Evolutionary conservation across 53 echinoderm and acorn worm genomes (phyloP).

Genomic region (Mesocentrotus franciscanus): DNA sequence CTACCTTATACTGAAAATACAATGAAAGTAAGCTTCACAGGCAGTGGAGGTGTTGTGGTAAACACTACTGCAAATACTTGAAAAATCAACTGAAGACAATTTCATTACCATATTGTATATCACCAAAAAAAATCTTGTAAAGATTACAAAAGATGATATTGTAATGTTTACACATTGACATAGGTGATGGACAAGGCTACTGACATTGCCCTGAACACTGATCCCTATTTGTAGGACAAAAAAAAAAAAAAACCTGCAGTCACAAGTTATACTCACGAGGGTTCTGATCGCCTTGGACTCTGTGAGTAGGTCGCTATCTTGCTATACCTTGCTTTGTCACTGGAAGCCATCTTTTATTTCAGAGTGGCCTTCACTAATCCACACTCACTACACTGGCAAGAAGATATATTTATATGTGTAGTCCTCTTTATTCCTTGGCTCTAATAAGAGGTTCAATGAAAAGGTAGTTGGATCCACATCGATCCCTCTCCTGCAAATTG

Average conservation of each 20-base stretch:
- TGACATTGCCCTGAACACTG: too few species aligned
- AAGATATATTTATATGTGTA: background rate
- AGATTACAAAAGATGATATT: too few species aligned
- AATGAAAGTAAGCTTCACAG: too few species aligned
- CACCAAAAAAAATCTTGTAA: too few species aligned
- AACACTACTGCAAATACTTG: too few species aligned
- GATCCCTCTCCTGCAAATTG: background rate
- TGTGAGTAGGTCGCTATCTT: slow-evolving; percentile 25
- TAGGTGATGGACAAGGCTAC: too few species aligned
- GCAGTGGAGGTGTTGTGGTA: too few species aligned
- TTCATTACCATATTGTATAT: too few species aligned
- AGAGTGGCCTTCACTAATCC: slow-evolving; percentile 7
- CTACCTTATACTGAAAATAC: too few species aligned
- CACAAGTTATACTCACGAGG: slow-evolving; percentile 29
- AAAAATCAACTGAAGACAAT: too few species aligned
- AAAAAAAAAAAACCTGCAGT: background rate
- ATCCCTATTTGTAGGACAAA: too few species aligned
- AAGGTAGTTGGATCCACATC: background rate
- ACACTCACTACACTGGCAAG: background rate
- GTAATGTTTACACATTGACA: too few species aligned
- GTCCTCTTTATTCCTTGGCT: background rate
- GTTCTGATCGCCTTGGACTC: slow-evolving; percentile 57
- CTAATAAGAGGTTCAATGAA: background rate
- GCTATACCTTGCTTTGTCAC: slow-evolving; percentile 52
- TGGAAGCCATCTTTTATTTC: slow-evolving; percentile 57